Evolutionary conservation across 2,888 invertebrate species (phyloP).

Genomic region (Eristalis pertinax): DNA sequence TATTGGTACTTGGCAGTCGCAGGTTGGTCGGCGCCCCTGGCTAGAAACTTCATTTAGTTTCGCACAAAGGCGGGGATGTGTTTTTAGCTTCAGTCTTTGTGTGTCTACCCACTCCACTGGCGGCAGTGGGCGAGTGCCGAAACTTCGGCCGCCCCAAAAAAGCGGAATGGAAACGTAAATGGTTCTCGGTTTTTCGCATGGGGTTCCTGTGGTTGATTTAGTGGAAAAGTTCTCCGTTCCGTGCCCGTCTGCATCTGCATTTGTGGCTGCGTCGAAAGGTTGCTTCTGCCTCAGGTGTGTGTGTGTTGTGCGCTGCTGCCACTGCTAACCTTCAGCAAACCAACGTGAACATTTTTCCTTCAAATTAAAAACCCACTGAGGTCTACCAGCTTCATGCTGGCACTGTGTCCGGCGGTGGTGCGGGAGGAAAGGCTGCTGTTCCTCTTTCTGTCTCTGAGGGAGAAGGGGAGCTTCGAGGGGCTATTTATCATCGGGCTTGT

Average conservation of each 20-base stretch:
- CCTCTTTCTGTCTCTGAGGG: not conserved
- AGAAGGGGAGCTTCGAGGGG: not conserved
- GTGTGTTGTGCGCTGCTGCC: not conserved
- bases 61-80: conserved; percentile 50
- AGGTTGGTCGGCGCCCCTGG: conserved; percentile 40
- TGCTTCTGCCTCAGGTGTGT: conserved; percentile 41
- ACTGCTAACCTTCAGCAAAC: conserved; percentile 27
- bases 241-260: conserved; percentile 33
- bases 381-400: not conserved
- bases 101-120: not conserved
- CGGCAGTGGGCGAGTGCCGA: not conserved
- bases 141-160: not conserved
- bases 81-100: conserved; percentile 30
- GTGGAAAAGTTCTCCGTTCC: conserved; percentile 64
- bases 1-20: conserved; percentile 11
- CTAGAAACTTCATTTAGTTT: conserved; percentile 69
- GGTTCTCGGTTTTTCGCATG: conserved; percentile 32
- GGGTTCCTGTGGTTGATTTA: conserved; percentile 65
- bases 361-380: conserved; percentile 43
- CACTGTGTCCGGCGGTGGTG: not conserved
- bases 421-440: not conserved
- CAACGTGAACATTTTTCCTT: conserved; percentile 45
- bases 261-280: conserved; percentile 1
- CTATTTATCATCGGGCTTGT: conserved; percentile 38
- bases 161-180: conserved; percentile 40